Conservation (phyloP, 2,888 invertebrate genomes). For the Crematogaster levior region DNA sequence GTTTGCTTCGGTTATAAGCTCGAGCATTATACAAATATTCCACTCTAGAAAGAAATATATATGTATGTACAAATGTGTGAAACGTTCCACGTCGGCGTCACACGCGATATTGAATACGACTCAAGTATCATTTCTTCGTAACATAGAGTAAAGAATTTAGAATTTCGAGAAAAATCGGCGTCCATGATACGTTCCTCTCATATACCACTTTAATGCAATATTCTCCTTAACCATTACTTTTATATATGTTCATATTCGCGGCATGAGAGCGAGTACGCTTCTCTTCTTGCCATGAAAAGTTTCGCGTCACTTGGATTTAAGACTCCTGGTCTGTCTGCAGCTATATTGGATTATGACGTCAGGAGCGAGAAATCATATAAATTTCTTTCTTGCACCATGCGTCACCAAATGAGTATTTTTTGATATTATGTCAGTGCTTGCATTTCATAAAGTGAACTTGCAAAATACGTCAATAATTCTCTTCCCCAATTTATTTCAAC, state of each 20-base stretch:
- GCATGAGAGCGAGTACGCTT: slow-evolving; percentile 6
- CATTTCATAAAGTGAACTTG: not conserved
- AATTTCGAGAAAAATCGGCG: slow-evolving; percentile 14
- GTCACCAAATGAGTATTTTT: not conserved
- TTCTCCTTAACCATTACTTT: slow-evolving; percentile 17
- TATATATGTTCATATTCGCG: slow-evolving; percentile 30
- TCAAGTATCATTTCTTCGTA: slow-evolving; percentile 22
- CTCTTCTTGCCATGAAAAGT: slow-evolving; percentile 26
- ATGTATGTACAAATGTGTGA: not conserved
- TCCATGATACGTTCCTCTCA: not conserved
- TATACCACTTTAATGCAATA: slow-evolving; percentile 25
- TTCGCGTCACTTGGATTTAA: slow-evolving; percentile 31
- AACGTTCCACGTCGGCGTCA: not conserved
- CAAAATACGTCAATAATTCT: slow-evolving; percentile 8
- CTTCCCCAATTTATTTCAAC: slow-evolving; percentile 23
- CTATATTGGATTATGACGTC: slow-evolving; percentile 39
- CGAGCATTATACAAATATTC: slow-evolving; percentile 4
- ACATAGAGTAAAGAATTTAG: slow-evolving; percentile 15
- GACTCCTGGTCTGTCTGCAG: slow-evolving; percentile 26
- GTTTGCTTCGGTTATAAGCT: slow-evolving; percentile 20
- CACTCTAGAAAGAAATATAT: not conserved
- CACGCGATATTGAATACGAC: slow-evolving; percentile 14
- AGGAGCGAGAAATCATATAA: slow-evolving; percentile 11
- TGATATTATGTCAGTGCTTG: not conserved
- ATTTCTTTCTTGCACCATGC: slow-evolving; percentile 14